Conservation (phyloP, 1,140 invertebrate species). For the Coelopa frigida region DNA sequence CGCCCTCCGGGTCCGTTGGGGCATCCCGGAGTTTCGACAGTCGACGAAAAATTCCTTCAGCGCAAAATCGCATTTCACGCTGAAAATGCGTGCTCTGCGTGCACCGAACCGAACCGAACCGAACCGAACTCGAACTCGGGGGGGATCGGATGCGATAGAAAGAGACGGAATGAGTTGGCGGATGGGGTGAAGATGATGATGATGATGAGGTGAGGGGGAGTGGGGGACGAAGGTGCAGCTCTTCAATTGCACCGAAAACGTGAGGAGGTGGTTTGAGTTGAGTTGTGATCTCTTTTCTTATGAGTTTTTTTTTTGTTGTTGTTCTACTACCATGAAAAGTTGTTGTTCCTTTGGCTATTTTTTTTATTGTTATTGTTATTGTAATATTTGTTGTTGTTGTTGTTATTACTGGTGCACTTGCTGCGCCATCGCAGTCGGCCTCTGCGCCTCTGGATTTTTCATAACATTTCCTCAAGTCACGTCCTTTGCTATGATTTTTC, state of each 20-base stretch:
- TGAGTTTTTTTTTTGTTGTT: not conserved
- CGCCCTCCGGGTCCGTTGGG: too few relatives aligned
- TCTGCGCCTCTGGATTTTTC: not conserved
- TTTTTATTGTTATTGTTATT: too few relatives aligned
- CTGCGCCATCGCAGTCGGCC: conserved; percentile 3
- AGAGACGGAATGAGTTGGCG: too few relatives aligned
- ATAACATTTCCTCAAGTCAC: conserved; percentile 10
- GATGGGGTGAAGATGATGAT: too few relatives aligned
- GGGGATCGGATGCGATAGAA: too few relatives aligned
- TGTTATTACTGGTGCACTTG: conserved; percentile 11
- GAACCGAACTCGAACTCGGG: too few relatives aligned
- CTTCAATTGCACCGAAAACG: conserved; percentile 1
- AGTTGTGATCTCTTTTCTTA: not conserved
- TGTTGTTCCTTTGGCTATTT: too few relatives aligned
- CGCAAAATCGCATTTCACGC: conserved; percentile 45
- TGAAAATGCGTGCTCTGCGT: conserved; percentile 45
- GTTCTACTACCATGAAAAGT: too few relatives aligned
- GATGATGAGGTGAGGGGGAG: not conserved
- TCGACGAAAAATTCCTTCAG: conserved; percentile 43
- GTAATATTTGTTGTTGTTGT: too few relatives aligned
- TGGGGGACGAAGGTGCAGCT: not conserved
- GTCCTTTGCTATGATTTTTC: too few relatives aligned
- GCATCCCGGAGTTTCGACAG: too few relatives aligned
- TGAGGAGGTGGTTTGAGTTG: conserved; percentile 4
- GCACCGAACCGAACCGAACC: too few relatives aligned